phyloP scores from a whole-genome alignment of 2,888 invertebrate species.

The Congeria kusceri region DNA sequence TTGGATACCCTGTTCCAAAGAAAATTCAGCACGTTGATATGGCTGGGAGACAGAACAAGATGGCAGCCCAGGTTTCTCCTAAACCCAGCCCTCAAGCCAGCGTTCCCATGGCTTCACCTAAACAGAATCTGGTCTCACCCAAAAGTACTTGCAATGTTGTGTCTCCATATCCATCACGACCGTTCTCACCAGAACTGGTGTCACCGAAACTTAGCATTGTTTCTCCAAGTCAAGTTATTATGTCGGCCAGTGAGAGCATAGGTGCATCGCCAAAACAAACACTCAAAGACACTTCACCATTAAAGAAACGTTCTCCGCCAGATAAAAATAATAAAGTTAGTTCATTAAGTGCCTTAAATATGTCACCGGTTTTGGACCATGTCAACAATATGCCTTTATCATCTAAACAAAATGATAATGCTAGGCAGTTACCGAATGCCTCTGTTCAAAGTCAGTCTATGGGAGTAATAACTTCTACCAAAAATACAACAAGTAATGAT shows the following conservation, averaged over 20 bases:
- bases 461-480: slow-evolving; percentile 46
- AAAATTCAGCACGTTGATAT: slow-evolving; percentile 30
- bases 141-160: slow-evolving; percentile 23
- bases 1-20: slow-evolving; percentile 58
- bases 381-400: slow-evolving; percentile 1
- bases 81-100: slow-evolving; percentile 27
- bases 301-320: slow-evolving; percentile 40
- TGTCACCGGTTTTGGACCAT: slow-evolving; percentile 32
- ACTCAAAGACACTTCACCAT: slow-evolving; percentile 47
- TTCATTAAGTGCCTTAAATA: slow-evolving; percentile 57
- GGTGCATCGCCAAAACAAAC: slow-evolving; percentile 32
- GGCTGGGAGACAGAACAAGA: slow-evolving; percentile 5
- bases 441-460: slow-evolving; percentile 11
- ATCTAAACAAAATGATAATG: slow-evolving; percentile 8
- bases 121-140: slow-evolving; percentile 45
- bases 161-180: slow-evolving; percentile 20
- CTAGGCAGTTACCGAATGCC: not conserved
- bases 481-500: slow-evolving; percentile 13
- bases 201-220: slow-evolving; percentile 59
- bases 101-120: slow-evolving; percentile 29
- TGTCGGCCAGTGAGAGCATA: slow-evolving; percentile 37
- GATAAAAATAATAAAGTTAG: slow-evolving; percentile 48
- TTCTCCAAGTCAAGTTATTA: slow-evolving; percentile 45
- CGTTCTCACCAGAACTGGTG: slow-evolving; percentile 44
- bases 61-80: slow-evolving; percentile 38